Conservation (phyloP, 2,888 invertebrate species). For the Urechis unicinctus region DNA sequence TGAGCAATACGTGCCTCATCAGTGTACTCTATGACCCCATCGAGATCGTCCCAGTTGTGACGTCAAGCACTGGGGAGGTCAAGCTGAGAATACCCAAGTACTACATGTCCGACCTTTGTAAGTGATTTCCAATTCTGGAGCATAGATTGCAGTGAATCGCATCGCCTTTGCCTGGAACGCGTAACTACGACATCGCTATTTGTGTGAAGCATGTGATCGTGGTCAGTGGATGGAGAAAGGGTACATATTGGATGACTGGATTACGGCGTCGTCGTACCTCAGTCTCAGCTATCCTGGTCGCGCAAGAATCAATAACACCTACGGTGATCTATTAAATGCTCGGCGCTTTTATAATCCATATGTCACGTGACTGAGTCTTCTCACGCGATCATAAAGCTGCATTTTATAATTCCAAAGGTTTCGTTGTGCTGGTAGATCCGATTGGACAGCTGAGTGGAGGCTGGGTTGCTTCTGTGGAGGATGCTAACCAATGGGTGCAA, state of each 20-base stretch:
- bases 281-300: conserved; percentile 20
- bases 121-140: conserved; percentile 8
- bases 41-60: conserved; percentile 21
- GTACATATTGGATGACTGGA: conserved; percentile 25
- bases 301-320: too few species aligned
- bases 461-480: conserved; percentile 32
- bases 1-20: conserved; percentile 35
- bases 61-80: conserved; percentile 26
- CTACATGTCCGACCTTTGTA: conserved; percentile 29
- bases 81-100: conserved; percentile 29
- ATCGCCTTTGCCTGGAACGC: too few species aligned
- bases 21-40: conserved; percentile 26
- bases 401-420: too few species aligned
- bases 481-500: conserved; percentile 29
- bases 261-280: conserved; percentile 25
- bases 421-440: too few species aligned
- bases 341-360: conserved; percentile 24
- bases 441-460: too few species aligned
- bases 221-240: conserved; percentile 26
- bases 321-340: too few species aligned
- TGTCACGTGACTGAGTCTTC: too few species aligned
- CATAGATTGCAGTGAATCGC: too few species aligned
- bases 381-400: too few species aligned
- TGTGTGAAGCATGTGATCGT: conserved; percentile 26
- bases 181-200: too few species aligned